Base-by-base conservation (phyloP, 2,797 vertebrate species). In the Tangara arthus region DNA sequence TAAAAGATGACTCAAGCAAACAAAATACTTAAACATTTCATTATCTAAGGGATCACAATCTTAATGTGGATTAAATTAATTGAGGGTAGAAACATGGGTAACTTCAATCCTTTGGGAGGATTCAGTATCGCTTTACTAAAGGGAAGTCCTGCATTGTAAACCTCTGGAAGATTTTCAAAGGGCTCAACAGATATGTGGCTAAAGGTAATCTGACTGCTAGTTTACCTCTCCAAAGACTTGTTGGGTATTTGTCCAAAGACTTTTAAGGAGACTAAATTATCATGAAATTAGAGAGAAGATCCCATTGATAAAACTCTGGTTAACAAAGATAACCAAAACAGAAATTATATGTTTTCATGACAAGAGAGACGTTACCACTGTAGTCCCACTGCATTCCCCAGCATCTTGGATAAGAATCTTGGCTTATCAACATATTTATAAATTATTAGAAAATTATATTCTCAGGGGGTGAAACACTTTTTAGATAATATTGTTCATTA, bases 291-390 rank as follows among this genome's bases (percentile, higher is more conserved):
- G 30, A 77, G 23, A 35, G 24, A 69, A 57, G 3, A 5, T 49
- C 6, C 2, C 30, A 24, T 42, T 61, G 64, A 73, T 46, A 80
- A 80, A 80, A 65, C 0, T 0, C 15, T 49, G 6, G 9, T 46
- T 80, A 76, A 59, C 17, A 65, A 79, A 76, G 19, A 39, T 16
- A 52, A 50, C 3, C 3, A n/a, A 59, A 85, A 39, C 14, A 71
- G 15, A 76, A 55, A 37, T 41, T 39, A 30, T 12, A 9, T 27
- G 2, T 50, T 57, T 86, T 80, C 24, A 28, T 90, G n/a, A 22
- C 2, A 21, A 41, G 10, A 57, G 12, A 61, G 11, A 60, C 3
- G 4, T 69, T 69, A 37, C 19, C 19, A 32, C 7, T 32, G 5
- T 37, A 61, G 17, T 64, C 65, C 18, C 41, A 35, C 19, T 68